phyloP scores from a whole-genome alignment of 1,140 invertebrate genomes.

The Sinella curviseta region DNA sequence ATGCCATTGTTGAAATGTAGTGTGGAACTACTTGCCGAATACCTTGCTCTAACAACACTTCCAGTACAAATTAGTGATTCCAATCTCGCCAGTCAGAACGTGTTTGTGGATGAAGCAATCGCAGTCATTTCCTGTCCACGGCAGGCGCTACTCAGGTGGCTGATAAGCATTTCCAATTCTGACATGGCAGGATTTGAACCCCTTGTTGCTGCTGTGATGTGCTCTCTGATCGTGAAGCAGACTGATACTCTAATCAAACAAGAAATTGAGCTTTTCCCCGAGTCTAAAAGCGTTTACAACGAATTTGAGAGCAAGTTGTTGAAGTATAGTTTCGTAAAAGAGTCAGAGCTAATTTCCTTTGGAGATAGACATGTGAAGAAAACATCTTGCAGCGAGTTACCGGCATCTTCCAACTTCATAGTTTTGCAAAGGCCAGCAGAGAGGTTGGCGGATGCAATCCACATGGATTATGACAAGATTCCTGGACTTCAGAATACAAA shows the following conservation, averaged over 20 bases:
- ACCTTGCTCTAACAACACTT: slow-evolving; percentile 31
- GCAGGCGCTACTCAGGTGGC: slow-evolving; percentile 35
- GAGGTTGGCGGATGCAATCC: neutral
- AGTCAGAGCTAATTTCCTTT: neutral
- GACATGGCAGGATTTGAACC: neutral
- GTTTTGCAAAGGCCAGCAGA: neutral
- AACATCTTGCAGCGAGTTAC: neutral
- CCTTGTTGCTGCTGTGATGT: slow-evolving; percentile 32
- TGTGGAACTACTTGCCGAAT: slow-evolving; percentile 31
- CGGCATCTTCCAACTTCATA: neutral
- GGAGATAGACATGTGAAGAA: neutral
- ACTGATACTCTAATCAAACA: slow-evolving; percentile 28
- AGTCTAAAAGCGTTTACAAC: neutral
- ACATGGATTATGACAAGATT: neutral
- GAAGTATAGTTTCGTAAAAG: slow-evolving; percentile 22
- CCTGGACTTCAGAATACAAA: neutral
- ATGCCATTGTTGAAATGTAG: slow-evolving; percentile 18
- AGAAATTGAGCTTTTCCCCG: slow-evolving; percentile 14
- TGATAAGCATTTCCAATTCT: slow-evolving; percentile 8
- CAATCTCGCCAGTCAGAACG: neutral
- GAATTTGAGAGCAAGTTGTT: slow-evolving; percentile 39
- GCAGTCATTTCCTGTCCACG: slow-evolving; percentile 24
- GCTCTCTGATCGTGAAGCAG: slow-evolving; percentile 37
- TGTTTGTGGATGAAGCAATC: neutral
- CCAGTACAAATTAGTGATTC: slow-evolving; percentile 14